These are phyloP conservation scores for Phyllostomus hastatus DNA, from an alignment of 2,113 vertebrate genomes.

Conservation along the genomic window DNA sequence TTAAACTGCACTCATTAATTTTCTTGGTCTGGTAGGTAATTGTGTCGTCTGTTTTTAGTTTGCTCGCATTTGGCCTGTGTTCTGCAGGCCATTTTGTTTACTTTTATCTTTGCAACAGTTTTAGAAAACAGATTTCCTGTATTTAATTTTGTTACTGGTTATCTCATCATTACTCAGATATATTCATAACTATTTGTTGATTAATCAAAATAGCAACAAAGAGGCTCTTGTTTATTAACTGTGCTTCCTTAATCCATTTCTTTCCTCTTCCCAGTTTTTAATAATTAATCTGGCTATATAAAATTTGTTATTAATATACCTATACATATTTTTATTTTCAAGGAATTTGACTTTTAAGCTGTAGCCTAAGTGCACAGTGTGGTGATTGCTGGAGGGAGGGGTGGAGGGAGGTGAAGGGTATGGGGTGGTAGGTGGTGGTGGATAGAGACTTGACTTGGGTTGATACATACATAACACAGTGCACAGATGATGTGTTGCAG, in stretches of 20 bases:
- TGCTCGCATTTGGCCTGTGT: neutral
- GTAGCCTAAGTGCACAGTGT: too few species aligned
- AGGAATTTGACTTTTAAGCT: neutral
- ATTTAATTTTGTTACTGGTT: neutral
- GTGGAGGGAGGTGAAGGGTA: too few species aligned
- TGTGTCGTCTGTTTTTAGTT: neutral
- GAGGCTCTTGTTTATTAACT: neutral
- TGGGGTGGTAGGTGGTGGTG: too few species aligned
- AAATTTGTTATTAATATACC: neutral
- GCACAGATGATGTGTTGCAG: too few species aligned
- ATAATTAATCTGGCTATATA: neutral
- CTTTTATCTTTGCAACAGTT: neutral
- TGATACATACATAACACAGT: too few species aligned
- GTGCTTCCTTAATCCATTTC: neutral
- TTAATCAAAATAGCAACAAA: conserved; percentile 6
- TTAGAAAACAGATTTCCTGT: neutral
- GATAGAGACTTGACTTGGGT: too few species aligned
- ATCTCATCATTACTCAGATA: neutral
- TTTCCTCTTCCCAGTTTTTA: neutral
- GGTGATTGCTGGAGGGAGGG: too few species aligned
- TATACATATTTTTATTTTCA: neutral
- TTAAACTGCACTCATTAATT: neutral
- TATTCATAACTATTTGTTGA: neutral
- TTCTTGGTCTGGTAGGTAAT: neutral
- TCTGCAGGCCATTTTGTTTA: neutral